A percentile compares a stretch with the other conserved stretches of the same genome.
Conservation (phyloP, 2,113 vertebrate species). For the Vidua chalybeata region DNA sequence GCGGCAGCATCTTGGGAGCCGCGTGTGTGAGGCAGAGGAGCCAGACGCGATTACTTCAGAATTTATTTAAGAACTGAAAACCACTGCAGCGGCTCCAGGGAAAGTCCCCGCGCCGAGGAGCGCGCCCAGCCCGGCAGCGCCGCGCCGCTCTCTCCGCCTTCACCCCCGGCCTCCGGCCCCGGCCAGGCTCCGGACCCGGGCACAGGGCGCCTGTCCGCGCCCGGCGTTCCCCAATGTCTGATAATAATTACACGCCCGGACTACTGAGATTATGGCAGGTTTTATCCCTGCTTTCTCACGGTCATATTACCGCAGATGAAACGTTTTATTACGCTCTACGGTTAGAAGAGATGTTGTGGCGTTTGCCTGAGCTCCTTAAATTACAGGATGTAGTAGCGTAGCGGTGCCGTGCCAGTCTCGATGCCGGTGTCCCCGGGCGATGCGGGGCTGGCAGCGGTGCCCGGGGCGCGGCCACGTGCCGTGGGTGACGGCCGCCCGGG, state of each 20-base stretch:
- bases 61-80: conserved; percentile 83
- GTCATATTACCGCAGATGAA: not conserved
- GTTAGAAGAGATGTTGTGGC: not conserved
- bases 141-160: not conserved
- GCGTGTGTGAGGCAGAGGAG: conserved; percentile 69
- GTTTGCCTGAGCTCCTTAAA: not conserved
- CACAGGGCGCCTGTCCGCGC: rapidly evolving
- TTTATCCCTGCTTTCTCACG: not conserved
- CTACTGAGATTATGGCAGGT: not conserved
- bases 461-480: not conserved
- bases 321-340: not conserved
- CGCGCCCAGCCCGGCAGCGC: not conserved
- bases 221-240: not conserved
- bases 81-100: conserved; percentile 79
- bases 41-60: conserved; percentile 80
- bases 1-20: conserved; percentile 28
- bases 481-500: not conserved
- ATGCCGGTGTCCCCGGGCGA: rapidly evolving
- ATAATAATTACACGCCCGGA: not conserved
- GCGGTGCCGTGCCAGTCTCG: not conserved
- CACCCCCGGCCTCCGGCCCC: not conserved
- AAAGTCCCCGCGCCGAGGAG: conserved; percentile 66
- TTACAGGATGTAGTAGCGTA: rapidly evolving
- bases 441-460: not conserved
- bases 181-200: not conserved